phyloP scores from a whole-genome alignment of 2,113 vertebrate genomes.

The Amazona guildingii region DNA sequence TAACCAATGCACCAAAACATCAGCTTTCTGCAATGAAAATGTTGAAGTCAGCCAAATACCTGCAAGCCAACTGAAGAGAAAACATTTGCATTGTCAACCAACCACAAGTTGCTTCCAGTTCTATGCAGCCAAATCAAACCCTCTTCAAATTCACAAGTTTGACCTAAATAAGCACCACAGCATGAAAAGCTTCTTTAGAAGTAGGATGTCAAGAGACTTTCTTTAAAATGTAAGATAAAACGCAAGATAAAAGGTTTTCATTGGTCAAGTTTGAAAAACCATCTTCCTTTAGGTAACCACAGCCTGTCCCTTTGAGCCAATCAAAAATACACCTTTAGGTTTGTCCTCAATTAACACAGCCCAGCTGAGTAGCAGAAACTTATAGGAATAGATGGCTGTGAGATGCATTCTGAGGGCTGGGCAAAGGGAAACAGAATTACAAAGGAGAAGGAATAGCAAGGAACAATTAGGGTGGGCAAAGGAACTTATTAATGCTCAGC shows the following conservation, averaged over 20 bases:
- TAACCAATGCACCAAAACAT: constrained; percentile 69
- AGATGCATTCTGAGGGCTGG: constrained; percentile 21
- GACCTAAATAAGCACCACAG: constrained; percentile 79
- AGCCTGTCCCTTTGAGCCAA: constrained; percentile 67
- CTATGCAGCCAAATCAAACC: constrained; percentile 66
- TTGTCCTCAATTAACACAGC: constrained; percentile 53
- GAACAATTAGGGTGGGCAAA: constrained; percentile 41
- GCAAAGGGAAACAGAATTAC: constrained; percentile 20
- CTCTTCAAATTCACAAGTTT: constrained; percentile 70
- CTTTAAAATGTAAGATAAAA: constrained; percentile 63
- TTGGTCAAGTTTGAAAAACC: constrained; percentile 75
- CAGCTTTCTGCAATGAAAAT: constrained; percentile 63
- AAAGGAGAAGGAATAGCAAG: constrained; percentile 35
- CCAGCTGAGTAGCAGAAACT: constrained; percentile 1
- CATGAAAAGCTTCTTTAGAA: constrained; percentile 73
- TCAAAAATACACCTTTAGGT: constrained; percentile 20
- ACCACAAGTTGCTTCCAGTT: constrained; percentile 69
- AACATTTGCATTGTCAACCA: constrained; percentile 56
- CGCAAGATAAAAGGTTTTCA: constrained; percentile 68
- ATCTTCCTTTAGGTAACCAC: constrained; percentile 73
- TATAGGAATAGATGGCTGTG: constrained; percentile 32
- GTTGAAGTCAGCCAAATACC: constrained; percentile 56
- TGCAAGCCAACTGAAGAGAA: constrained; percentile 70
- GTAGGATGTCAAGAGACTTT: constrained; percentile 52
- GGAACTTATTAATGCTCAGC: constrained; percentile 58